Evolutionary conservation across 2,797 vertebrate species (phyloP).

Genomic region (Eulemur rubriventer): DNA sequence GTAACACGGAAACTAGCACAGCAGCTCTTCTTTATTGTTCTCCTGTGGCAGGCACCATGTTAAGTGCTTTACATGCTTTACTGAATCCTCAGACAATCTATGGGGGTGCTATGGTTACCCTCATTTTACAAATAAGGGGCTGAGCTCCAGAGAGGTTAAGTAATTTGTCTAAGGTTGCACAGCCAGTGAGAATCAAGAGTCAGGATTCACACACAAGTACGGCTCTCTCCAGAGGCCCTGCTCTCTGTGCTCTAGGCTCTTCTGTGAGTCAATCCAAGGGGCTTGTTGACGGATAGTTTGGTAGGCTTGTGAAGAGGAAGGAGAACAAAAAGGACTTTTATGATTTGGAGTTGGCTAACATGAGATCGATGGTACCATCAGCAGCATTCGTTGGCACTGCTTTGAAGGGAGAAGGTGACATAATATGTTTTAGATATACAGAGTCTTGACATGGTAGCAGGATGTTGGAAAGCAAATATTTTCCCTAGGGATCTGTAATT

Average conservation of each 20-base stretch:
- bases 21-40: rapidly evolving
- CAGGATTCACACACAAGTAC: background rate
- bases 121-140: background rate
- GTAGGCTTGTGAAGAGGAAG: background rate
- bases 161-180: background rate
- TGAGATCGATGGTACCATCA: background rate
- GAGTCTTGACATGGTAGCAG: background rate
- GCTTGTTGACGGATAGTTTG: rapidly evolving
- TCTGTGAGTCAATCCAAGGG: background rate
- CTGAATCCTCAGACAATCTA: background rate
- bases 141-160: background rate
- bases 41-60: rapidly evolving
- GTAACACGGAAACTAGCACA: background rate
- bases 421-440: background rate
- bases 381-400: background rate
- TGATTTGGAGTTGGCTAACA: background rate
- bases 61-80: rapidly evolving
- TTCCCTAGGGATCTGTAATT: background rate
- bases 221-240: background rate
- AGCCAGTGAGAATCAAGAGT: background rate
- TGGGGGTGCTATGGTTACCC: background rate
- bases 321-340: too few relatives aligned
- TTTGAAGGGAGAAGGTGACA: background rate
- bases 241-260: background rate
- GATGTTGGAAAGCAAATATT: background rate